Conservation (phyloP, 2,113 vertebrate species). For the Falco punctatus region DNA sequence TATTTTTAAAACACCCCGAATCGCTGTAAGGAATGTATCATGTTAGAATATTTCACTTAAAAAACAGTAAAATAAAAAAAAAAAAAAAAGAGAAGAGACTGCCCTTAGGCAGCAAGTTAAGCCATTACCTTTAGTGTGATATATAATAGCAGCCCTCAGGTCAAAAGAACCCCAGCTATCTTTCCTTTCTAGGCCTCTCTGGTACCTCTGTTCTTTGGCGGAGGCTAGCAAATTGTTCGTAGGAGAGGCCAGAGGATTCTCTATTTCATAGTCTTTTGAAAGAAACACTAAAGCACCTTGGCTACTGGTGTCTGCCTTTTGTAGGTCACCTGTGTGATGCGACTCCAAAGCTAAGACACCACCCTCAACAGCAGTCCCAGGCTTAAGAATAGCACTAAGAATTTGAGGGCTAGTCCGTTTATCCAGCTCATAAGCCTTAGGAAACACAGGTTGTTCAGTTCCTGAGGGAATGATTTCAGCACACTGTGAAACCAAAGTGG, state of each 20-base stretch:
- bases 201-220: constrained; percentile 87
- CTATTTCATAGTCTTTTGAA: constrained; percentile 87
- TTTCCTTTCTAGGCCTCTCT: constrained; percentile 89
- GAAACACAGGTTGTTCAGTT: constrained; percentile 84
- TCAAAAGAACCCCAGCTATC: constrained; percentile 92
- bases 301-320: constrained; percentile 81
- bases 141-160: constrained; percentile 94
- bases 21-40: background rate
- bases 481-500: constrained; percentile 80
- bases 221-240: constrained; percentile 87
- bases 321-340: constrained; percentile 79
- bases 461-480: constrained; percentile 82
- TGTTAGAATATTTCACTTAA: background rate
- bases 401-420: constrained; percentile 92
- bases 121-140: constrained; percentile 97
- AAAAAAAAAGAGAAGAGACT: background rate
- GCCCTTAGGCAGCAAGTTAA: constrained; percentile 54
- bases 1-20: background rate
- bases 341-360: constrained; percentile 81
- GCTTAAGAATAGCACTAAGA: constrained; percentile 78
- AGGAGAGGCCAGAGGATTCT: constrained; percentile 83
- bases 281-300: constrained; percentile 85
- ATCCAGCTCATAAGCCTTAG: constrained; percentile 87
- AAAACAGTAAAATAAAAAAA: background rate
- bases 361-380: constrained; percentile 76